Evolutionary conservation across 2,113 vertebrate species (phyloP), one percentile per base, ranked within the genome.

Genomic region (Tretioscincus oriximinensis): DNA sequence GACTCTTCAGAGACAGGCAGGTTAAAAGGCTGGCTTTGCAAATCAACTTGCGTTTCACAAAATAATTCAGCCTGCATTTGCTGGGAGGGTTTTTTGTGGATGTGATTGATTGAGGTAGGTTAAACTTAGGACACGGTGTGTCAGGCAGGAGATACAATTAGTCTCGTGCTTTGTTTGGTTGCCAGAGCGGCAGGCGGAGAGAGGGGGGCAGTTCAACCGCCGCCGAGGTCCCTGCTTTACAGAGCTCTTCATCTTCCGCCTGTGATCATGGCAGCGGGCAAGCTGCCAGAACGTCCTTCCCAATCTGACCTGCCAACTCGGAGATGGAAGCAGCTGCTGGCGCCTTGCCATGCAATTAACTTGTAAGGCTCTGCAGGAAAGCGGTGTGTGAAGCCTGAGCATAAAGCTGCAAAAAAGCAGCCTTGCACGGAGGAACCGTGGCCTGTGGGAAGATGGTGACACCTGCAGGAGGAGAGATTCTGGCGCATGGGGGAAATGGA

Each of bases 121-220:
- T 90, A 91, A 92, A 90, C 89, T 86, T 81, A 91, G 90, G 81
- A 85, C 82, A 79, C 29, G 70, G 86, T 14, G 51, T 74, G 70
- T 16, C 69, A 67, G 73, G 80, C 73, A 84, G 80, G 85, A 74
- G 63, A 91, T 86, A 20, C 0, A 3, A 81, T 78, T 26, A 70
- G 76, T 73, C 76, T 63, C 26, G 66, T 64, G 80, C 80, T 45
- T 63, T 45, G 71, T 68, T 68, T 45, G 76, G 73, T 71, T 76
- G 90, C 66, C 78, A 61, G 10, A 49, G 29, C 71, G 54, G 87
- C 80, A 81, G 81, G 78, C 82, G 75, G 84, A 70, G 45, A 78
- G 61, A 72, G 73, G 21, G 35, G 0, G 6, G 47, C 26, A 49
- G 66, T 63, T 63, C 66, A 66, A 9, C 51, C 20, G 0, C 78